phyloP scores from a whole-genome alignment of 2,113 vertebrate genomes.

The Eptesicus fuscus region DNA sequence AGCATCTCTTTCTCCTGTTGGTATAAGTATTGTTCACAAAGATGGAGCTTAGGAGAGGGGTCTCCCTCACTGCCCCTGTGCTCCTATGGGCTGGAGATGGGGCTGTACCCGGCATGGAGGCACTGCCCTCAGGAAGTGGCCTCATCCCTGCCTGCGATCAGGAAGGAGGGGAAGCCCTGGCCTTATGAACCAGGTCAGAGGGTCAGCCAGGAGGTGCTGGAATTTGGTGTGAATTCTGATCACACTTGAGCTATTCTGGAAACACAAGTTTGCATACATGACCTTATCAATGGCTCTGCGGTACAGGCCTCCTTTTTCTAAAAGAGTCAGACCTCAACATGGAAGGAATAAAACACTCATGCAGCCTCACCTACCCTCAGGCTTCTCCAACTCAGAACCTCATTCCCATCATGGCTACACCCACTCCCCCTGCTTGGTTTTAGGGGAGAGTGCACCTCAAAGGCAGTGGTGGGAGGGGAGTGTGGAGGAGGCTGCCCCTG shows the following conservation, averaged over 20 bases:
- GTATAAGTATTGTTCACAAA: background rate
- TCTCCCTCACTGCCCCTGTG: background rate
- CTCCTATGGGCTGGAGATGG: background rate
- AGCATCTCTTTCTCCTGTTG: background rate
- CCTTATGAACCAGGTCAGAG: background rate
- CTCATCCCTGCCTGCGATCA: rapidly evolving
- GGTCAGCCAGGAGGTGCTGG: background rate
- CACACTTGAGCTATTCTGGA: background rate
- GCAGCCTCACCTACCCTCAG: background rate
- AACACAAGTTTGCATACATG: background rate
- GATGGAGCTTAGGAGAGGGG: background rate
- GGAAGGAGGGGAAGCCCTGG: background rate
- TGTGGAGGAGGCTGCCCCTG: rapidly evolving
- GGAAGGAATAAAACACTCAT: background rate
- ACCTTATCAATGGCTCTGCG: background rate
- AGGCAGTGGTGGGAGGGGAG: background rate
- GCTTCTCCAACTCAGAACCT: background rate
- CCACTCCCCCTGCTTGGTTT: background rate
- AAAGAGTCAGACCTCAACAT: background rate
- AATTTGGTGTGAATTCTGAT: background rate
- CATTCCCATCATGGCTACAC: background rate
- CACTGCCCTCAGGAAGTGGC: background rate
- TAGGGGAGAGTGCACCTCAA: background rate
- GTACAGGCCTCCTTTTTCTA: background rate
- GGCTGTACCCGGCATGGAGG: background rate